These are phyloP conservation scores for Scaptomyza parva DNA, from an alignment of 2,888 invertebrate species.

Conservation along the genomic window DNA sequence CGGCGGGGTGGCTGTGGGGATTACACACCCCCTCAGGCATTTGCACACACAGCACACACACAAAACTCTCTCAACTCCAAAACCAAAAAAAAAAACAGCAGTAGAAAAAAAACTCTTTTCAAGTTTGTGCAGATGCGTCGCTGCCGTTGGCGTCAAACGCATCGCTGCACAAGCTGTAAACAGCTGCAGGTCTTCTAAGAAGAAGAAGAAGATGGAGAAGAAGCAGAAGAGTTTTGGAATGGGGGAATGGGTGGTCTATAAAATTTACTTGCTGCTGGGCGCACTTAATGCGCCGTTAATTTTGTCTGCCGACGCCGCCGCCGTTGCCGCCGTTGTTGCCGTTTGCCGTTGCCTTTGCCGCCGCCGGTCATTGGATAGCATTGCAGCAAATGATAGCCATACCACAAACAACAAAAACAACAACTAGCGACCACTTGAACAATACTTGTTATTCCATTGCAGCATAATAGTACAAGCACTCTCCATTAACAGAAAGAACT, in stretches of 20 bases:
- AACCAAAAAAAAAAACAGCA: too few relatives aligned
- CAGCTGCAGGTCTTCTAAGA: constrained; percentile 1
- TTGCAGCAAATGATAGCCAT: constrained; percentile 42
- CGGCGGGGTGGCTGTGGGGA: too few relatives aligned
- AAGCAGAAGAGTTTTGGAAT: neutral
- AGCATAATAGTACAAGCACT: constrained; percentile 35
- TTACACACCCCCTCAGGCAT: too few relatives aligned
- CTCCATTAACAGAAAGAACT: constrained; percentile 37
- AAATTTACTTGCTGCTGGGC: constrained; percentile 53
- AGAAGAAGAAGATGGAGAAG: too few relatives aligned
- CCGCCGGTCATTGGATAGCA: constrained; percentile 32
- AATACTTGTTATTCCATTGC: constrained; percentile 36
- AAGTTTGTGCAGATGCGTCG: constrained; percentile 18
- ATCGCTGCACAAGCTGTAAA: constrained; percentile 62
- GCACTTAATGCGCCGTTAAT: constrained; percentile 68
- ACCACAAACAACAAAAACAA: neutral
- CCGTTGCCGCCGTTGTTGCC: constrained; percentile 49
- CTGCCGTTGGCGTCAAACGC: constrained; percentile 56
- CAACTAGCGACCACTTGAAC: constrained; percentile 39
- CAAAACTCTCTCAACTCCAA: constrained; percentile 5
- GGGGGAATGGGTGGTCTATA: neutral
- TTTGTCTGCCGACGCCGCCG: constrained; percentile 47
- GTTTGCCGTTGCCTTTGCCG: constrained; percentile 53
- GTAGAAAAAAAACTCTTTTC: constrained; percentile 5
- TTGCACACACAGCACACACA: too few relatives aligned